These are phyloP conservation scores for Aphyosemion australe DNA, from an alignment of 2,113 vertebrate genomes.

Conservation along the genomic window DNA sequence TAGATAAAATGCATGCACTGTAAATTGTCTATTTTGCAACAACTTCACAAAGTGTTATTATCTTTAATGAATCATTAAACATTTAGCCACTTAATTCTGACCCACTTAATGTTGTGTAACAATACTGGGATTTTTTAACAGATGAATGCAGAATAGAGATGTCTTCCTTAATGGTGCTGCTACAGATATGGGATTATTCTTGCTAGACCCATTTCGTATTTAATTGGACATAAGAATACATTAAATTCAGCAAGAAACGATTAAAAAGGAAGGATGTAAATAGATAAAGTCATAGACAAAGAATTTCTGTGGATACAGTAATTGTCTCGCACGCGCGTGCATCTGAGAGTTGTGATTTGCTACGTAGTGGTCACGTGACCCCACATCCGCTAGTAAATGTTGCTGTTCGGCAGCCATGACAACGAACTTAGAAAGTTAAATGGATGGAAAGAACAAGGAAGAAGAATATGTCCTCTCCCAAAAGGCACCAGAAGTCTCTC, in stretches of 20 bases:
- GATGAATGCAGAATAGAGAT: background rate
- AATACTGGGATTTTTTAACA: constrained; percentile 4
- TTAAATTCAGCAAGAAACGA: too few relatives aligned
- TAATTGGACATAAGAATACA: too few relatives aligned
- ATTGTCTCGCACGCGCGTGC: background rate
- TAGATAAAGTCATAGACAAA: background rate
- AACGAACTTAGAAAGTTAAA: constrained; percentile 62
- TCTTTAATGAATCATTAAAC: constrained; percentile 34
- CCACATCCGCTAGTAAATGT: constrained; percentile 31
- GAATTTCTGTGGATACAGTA: too few relatives aligned
- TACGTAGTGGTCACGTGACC: constrained; percentile 55
- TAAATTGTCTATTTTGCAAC: constrained; percentile 8
- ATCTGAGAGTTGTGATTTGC: constrained; percentile 33
- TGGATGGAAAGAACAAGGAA: constrained; percentile 44
- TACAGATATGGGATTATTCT: too few relatives aligned
- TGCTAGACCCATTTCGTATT: background rate
- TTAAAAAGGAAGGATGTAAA: background rate
- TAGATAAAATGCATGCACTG: constrained; percentile 41
- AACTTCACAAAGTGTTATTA: constrained; percentile 8
- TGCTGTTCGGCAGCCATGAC: constrained; percentile 64
- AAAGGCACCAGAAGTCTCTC: constrained; percentile 56
- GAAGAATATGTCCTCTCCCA: constrained; percentile 30
- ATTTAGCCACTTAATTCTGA: background rate
- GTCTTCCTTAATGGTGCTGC: background rate
- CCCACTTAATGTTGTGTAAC: constrained; percentile 4